These are phyloP conservation scores for Cottoperca gobio DNA, from an alignment of 2,797 vertebrate genomes.

Conservation along the genomic window DNA sequence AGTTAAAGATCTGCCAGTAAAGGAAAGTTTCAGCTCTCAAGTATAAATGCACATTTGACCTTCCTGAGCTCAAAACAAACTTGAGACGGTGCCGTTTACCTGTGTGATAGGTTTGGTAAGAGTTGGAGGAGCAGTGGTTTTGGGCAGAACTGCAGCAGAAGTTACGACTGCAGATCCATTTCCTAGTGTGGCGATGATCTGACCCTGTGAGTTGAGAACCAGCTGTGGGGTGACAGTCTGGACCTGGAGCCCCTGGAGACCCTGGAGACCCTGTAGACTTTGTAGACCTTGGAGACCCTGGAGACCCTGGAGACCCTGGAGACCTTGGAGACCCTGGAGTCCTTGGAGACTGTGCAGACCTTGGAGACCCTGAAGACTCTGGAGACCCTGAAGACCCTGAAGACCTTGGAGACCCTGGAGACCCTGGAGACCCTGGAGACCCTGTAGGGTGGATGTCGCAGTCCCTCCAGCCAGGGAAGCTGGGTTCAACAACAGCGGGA, in stretches of 20 bases:
- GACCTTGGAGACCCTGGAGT: conserved; percentile 84
- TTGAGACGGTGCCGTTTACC: conserved; percentile 59
- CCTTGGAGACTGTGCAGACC: conserved; percentile 86
- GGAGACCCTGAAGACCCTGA: conserved; percentile 88
- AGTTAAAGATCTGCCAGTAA: not conserved
- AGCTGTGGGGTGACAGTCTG: conserved; percentile 93
- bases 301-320: conserved; percentile 89
- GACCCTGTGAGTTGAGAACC: conserved; percentile 93
- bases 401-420: conserved; percentile 79
- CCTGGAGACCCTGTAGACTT: conserved; percentile 78
- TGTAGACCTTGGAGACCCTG: conserved; percentile 89
- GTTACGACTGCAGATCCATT: conserved; percentile 84
- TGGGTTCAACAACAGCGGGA: conserved; percentile 92
- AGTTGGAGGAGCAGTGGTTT: conserved; percentile 77
- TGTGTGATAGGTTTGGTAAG: conserved; percentile 77
- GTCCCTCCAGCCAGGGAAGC: conserved; percentile 85
- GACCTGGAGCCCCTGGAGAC: conserved; percentile 88
- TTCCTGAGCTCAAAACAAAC: not conserved
- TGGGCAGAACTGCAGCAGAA: conserved; percentile 84
- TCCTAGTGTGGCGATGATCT: conserved; percentile 93
- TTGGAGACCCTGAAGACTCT: conserved; percentile 42
- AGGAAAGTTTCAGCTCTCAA: not conserved
- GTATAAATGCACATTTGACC: not conserved
- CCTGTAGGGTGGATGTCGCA: conserved; percentile 77
- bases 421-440: conserved; percentile 86